Percentiles rank a stretch among this genome's conserved stretches.
These are phyloP conservation scores for Neogale vison DNA, from an alignment of 2,113 vertebrate species.

Conservation along the genomic window DNA sequence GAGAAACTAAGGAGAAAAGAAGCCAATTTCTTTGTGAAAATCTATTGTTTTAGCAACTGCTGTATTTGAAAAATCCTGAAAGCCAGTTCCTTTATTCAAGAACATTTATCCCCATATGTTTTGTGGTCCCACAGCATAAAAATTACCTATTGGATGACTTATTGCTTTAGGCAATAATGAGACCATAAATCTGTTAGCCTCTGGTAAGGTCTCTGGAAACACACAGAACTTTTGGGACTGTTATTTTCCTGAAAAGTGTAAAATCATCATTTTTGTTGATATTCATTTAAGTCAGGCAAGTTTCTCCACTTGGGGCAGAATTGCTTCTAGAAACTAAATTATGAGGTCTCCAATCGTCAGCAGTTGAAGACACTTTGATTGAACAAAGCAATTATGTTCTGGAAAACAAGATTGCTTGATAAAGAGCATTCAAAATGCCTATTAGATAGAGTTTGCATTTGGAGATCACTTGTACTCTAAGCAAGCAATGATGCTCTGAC, in stretches of 20 bases:
- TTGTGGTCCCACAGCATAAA: slow-evolving; percentile 47
- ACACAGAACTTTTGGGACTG: slow-evolving; percentile 34
- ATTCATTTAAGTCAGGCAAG: slow-evolving; percentile 61
- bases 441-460: slow-evolving; percentile 29
- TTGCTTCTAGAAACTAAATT: slow-evolving; percentile 68
- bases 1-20: not conserved
- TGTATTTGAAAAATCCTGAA: slow-evolving; percentile 56
- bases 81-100: slow-evolving; percentile 62
- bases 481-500: not conserved
- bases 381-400: slow-evolving; percentile 60
- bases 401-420: slow-evolving; percentile 48
- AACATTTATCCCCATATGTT: slow-evolving; percentile 70
- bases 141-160: slow-evolving; percentile 79
- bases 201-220: slow-evolving; percentile 60
- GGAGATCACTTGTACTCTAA: not conserved
- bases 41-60: slow-evolving; percentile 26
- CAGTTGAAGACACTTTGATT: slow-evolving; percentile 61
- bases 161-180: slow-evolving; percentile 77
- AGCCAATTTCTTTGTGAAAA: slow-evolving; percentile 57
- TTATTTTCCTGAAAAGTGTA: slow-evolving; percentile 49
- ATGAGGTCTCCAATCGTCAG: slow-evolving; percentile 40
- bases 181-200: slow-evolving; percentile 77
- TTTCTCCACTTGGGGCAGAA: slow-evolving; percentile 50
- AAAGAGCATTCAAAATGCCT: slow-evolving; percentile 34
- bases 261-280: slow-evolving; percentile 75